A percentile compares a stretch with the other conserved stretches of the same genome.
Evolutionary conservation across 2,888 invertebrate species (phyloP).

Genomic region (Drosophila eohydei): DNA sequence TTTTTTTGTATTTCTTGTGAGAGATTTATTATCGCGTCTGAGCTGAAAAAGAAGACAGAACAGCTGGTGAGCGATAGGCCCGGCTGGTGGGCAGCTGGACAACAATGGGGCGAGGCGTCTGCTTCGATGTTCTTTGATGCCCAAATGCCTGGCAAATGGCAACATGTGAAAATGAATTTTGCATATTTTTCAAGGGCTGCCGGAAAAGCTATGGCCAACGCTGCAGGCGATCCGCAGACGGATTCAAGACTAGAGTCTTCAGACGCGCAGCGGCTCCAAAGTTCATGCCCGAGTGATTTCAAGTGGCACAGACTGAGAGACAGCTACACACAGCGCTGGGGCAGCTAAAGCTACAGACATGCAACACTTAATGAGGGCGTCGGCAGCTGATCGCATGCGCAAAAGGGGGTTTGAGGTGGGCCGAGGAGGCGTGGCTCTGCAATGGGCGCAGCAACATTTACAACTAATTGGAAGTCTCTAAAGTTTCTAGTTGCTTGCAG

Average conservation of each 20-base stretch:
- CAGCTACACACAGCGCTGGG: constrained; percentile 27
- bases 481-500: constrained; percentile 38
- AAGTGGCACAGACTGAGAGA: constrained; percentile 53
- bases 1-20: constrained; percentile 11
- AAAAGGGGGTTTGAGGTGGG: not conserved
- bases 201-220: constrained; percentile 47
- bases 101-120: not conserved
- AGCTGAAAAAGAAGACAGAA: constrained; percentile 33
- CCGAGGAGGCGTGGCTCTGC: constrained; percentile 25
- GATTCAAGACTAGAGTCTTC: constrained; percentile 9
- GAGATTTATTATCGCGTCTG: constrained; percentile 59
- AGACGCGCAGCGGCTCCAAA: constrained; percentile 56
- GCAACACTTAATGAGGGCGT: constrained; percentile 80
- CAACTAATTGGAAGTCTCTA: constrained; percentile 66
- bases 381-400: constrained; percentile 74
- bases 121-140: constrained; percentile 20
- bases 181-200: constrained; percentile 61
- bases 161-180: constrained; percentile 63
- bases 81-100: not conserved
- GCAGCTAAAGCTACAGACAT: constrained; percentile 48
- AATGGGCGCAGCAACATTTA: constrained; percentile 39
- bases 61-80: constrained; percentile 51
- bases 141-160: constrained; percentile 56
- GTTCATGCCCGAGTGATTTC: constrained; percentile 77
- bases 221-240: constrained; percentile 43